Percentiles rank a stretch among this genome's conserved stretches.
Evolutionary conservation across 64 coral and sea anemone species (phyloP).

Genomic region (Porites lutea): DNA sequence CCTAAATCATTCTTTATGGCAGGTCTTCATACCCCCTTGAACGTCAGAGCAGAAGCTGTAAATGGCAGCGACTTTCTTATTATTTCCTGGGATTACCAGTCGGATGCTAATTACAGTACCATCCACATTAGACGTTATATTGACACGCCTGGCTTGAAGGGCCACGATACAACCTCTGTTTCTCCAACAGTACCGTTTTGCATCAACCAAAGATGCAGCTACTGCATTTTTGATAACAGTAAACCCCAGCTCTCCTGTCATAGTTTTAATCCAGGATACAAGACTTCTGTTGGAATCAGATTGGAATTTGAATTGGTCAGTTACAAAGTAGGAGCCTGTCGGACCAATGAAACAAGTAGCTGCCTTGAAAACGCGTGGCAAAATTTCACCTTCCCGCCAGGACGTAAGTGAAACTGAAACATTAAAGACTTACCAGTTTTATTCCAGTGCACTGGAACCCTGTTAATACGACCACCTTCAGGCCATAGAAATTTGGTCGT

Average conservation of each 20-base stretch:
- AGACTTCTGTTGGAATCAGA: not conserved
- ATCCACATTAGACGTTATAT: not conserved
- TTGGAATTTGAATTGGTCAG: not conserved
- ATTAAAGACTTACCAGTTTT: no score
- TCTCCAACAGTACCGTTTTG: not conserved
- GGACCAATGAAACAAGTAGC: not conserved
- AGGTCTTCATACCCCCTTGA: not conserved
- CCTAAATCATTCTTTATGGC: not conserved
- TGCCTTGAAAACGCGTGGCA: not conserved
- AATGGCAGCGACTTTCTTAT: not conserved
- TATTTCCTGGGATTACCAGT: not conserved
- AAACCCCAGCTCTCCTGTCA: not conserved
- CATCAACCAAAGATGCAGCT: not conserved
- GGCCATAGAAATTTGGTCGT: no score
- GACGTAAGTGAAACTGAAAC: not conserved
- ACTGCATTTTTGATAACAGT: not conserved
- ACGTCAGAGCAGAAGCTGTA: not conserved
- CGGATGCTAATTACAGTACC: not conserved
- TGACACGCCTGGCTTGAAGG: not conserved
- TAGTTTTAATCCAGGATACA: not conserved
- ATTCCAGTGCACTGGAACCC: no score
- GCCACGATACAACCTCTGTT: not conserved
- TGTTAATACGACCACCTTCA: no score
- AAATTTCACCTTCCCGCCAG: not conserved
- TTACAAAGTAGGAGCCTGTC: not conserved